Evolutionary conservation across 1,140 invertebrate species (phyloP), one percentile per base, ranked within the genome.

Genomic region (Aricia agestis): DNA sequence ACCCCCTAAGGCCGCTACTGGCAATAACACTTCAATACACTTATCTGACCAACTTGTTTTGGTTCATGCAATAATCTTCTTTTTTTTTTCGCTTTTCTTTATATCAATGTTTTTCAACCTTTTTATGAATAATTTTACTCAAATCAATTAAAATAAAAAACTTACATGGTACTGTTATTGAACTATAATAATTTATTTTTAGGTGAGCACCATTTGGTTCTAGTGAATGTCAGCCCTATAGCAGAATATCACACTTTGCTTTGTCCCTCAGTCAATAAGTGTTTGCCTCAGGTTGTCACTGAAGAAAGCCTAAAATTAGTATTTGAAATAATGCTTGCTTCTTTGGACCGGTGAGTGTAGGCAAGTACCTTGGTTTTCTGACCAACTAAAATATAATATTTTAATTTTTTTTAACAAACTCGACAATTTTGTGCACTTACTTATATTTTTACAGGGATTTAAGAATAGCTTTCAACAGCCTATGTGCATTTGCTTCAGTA

Each of bases 401-500:
- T n/a, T n/a, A n/a, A n/a, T 36, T 4, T 36, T 36, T 36, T 36
- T 36, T 7, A 7, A 36, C 5, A 36, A 36, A 5, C 36, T 25
- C 25, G 25, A 25, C 25, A 25, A 25, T 25, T 25, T 25, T 52
- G 7, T 52, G 10, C 13, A 9, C 1, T 15, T 52, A 11, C 9
- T n/a, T 57, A 36, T 42, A 73, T 63, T 72, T 79, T 92, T 92
- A 18, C 83, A 94, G 93, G 68, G 84, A 92, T 79, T 87, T 96
- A 9, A 92, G 95, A 70, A 86, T 95, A 59, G 93, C 93, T 41
- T 97, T 96, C 81, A 97, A 97, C 88, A 95, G 95, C 82, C 85
- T 97, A 25, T 95, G 96, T 90, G 96, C 94, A 18, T 93, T 94
- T 86, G 95, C 96, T 58, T 96, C 96, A 36, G 95, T 97, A 0